phyloP scores from a whole-genome alignment of 2,797 vertebrate species.

The Paedocypris micromegethes region DNA sequence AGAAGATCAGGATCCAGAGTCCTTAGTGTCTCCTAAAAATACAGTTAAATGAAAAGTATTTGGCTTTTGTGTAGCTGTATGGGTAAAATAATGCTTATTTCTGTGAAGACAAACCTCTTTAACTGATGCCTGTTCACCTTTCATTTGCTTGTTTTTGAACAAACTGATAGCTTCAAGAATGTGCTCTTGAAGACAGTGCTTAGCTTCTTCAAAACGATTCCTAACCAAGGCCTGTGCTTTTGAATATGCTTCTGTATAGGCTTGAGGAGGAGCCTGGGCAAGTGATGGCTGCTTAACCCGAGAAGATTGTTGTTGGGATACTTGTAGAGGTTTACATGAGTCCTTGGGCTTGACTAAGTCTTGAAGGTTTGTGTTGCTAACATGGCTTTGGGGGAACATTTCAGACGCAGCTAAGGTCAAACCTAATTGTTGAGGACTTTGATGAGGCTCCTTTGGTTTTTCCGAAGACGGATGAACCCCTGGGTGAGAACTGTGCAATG shows the following conservation, averaged over 20 bases:
- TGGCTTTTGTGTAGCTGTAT: background rate
- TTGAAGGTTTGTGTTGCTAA: constrained; percentile 16
- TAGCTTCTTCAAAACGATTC: constrained; percentile 77
- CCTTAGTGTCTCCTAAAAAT: constrained; percentile 71
- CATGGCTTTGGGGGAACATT: constrained; percentile 17
- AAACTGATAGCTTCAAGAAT: constrained; percentile 73
- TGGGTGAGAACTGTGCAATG: constrained; percentile 6
- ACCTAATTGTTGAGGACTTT: constrained; percentile 39
- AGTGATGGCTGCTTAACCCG: constrained; percentile 53
- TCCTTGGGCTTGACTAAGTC: constrained; percentile 39
- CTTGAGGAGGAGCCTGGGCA: constrained; percentile 61
- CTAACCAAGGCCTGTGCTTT: constrained; percentile 71
- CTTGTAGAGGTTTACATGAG: constrained; percentile 40
- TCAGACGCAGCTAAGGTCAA: constrained; percentile 35
- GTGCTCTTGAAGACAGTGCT: constrained; percentile 78
- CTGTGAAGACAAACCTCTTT: constrained; percentile 69
- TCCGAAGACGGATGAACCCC: constrained; percentile 52
- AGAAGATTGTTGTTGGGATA: constrained; percentile 36
- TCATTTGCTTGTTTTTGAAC: constrained; percentile 66
- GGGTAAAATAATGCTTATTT: background rate
- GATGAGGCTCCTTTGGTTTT: constrained; percentile 34
- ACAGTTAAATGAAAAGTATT: background rate
- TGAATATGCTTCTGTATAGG: constrained; percentile 65
- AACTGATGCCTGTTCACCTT: constrained; percentile 62
- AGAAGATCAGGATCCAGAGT: constrained; percentile 74